phyloP scores from a whole-genome alignment of 2,797 vertebrate species.

The Coregonus ussuriensis region DNA sequence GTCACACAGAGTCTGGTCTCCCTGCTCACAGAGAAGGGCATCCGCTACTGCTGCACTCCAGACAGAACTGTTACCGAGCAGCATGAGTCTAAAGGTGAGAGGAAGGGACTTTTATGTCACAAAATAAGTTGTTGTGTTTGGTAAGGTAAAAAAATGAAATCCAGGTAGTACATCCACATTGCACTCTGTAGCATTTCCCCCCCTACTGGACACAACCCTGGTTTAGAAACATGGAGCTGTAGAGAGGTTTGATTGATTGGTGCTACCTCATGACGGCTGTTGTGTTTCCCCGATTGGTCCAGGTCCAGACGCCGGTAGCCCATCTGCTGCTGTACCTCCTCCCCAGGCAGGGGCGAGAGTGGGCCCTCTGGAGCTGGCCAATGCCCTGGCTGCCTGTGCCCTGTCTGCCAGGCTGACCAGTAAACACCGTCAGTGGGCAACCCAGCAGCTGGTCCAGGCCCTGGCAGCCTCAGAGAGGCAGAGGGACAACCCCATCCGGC shows the following conservation, averaged over 20 bases:
- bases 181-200: too few relatives aligned
- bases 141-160: not conserved
- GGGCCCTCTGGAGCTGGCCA: slow-evolving; percentile 79
- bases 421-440: slow-evolving; percentile 80
- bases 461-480: slow-evolving; percentile 74
- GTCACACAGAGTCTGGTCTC: slow-evolving; percentile 82
- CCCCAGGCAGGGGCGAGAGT: slow-evolving; percentile 65
- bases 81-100: slow-evolving; percentile 70
- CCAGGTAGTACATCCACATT: too few relatives aligned
- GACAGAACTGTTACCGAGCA: slow-evolving; percentile 61
- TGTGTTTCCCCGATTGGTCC: not conserved
- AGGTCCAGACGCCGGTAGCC: slow-evolving; percentile 58
- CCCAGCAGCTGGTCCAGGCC: slow-evolving; percentile 79
- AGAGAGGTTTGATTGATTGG: too few relatives aligned
- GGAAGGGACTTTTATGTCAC: not conserved
- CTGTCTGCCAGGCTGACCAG: slow-evolving; percentile 77
- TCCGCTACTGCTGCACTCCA: slow-evolving; percentile 59
- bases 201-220: too few relatives aligned
- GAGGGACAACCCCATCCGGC: slow-evolving; percentile 65
- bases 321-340: slow-evolving; percentile 56
- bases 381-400: slow-evolving; percentile 79
- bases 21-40: slow-evolving; percentile 77
- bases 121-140: not conserved
- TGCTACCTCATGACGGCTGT: not conserved
- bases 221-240: too few relatives aligned